Conservation (phyloP, 2,113 vertebrate genomes). For the Nestor notabilis region DNA sequence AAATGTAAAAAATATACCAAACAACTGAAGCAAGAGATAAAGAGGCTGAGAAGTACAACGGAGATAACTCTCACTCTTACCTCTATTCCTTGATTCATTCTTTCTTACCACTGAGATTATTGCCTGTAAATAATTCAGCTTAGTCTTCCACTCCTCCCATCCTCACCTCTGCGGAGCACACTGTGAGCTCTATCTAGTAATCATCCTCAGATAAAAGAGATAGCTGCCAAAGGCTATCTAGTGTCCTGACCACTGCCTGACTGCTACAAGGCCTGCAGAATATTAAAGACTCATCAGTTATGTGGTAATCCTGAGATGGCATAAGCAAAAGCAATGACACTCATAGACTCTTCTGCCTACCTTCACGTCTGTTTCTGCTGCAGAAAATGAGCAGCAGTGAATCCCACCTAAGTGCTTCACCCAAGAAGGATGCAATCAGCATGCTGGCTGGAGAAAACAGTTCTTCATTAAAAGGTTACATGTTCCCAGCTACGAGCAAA, state of each 20-base stretch:
- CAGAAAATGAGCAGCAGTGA: background rate
- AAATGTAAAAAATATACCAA: background rate
- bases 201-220: background rate
- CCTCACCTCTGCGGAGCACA: background rate
- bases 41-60: background rate
- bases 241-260: background rate
- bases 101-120: background rate
- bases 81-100: background rate
- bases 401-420: background rate
- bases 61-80: background rate
- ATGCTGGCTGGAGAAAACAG: background rate
- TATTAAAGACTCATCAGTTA: background rate
- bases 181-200: background rate
- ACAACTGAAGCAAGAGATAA: background rate
- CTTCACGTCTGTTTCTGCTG: background rate
- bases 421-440: rapidly evolving
- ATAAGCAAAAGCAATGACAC: background rate
- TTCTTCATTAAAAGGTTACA: background rate
- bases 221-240: background rate
- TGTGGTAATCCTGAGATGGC: background rate
- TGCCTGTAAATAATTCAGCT: background rate
- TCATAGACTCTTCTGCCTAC: background rate
- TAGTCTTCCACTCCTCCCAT: background rate
- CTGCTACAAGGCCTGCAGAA: background rate
- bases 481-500: background rate